Conservation (phyloP, 2,888 invertebrate species). For the Chalcis sispes region DNA sequence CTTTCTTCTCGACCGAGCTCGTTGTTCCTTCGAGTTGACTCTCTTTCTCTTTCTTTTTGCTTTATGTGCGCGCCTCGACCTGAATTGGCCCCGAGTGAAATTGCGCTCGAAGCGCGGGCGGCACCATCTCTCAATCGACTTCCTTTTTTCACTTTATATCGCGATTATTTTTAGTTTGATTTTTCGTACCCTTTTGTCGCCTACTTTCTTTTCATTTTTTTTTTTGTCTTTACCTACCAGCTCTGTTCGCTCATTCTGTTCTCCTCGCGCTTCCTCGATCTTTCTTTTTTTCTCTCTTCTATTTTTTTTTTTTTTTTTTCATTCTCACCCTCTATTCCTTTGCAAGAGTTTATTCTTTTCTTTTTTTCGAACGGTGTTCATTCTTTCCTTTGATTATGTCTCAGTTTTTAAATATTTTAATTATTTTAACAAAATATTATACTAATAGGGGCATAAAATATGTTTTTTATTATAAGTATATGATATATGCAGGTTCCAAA, state of each 20-base stretch:
- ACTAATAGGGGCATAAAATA: too few relatives aligned
- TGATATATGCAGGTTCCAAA: too few relatives aligned
- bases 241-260: neutral
- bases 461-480: too few relatives aligned
- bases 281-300: neutral
- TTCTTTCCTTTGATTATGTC: neutral
- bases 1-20: slow-evolving; percentile 63
- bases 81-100: slow-evolving; percentile 70
- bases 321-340: neutral
- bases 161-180: slow-evolving; percentile 1
- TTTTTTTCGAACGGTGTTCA: neutral
- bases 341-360: too few relatives aligned
- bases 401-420: too few relatives aligned
- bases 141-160: neutral
- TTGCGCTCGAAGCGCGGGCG: slow-evolving; percentile 71
- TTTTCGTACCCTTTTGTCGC: slow-evolving; percentile 20
- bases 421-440: too few relatives aligned
- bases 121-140: slow-evolving; percentile 56
- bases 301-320: neutral
- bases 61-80: slow-evolving; percentile 62
- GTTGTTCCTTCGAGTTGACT: too few relatives aligned
- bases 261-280: neutral
- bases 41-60: slow-evolving; percentile 6
- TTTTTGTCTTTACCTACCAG: neutral
- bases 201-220: neutral